phyloP scores from a whole-genome alignment of 1,140 invertebrate genomes.

The Zaprionus ornatus region DNA sequence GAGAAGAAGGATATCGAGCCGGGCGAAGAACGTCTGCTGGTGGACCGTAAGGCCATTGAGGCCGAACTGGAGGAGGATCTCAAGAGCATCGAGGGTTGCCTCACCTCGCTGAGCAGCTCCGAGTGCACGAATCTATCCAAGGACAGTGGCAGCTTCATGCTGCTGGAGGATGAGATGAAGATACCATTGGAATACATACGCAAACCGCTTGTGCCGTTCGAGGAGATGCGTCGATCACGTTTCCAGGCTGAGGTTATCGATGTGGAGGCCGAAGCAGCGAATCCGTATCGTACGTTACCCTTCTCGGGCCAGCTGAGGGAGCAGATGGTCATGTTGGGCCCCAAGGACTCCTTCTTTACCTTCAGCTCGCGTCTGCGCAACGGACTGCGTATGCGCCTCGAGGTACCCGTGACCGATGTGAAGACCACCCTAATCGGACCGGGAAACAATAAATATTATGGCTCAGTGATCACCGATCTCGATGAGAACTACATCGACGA shows the following conservation, averaged over 20 bases:
- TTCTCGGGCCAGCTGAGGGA: slow-evolving; percentile 75
- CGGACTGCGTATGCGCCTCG: slow-evolving; percentile 66
- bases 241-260: slow-evolving; percentile 72
- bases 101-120: slow-evolving; percentile 75
- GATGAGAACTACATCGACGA: slow-evolving; percentile 80
- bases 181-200: slow-evolving; percentile 78
- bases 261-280: slow-evolving; percentile 62
- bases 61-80: slow-evolving; percentile 73
- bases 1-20: slow-evolving; percentile 64
- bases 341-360: slow-evolving; percentile 76
- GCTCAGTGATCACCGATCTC: slow-evolving; percentile 75
- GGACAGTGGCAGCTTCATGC: slow-evolving; percentile 77
- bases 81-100: slow-evolving; percentile 73
- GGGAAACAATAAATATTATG: slow-evolving; percentile 42
- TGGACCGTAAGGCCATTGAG: slow-evolving; percentile 55
- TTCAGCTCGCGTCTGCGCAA: slow-evolving; percentile 69
- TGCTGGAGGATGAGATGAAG: slow-evolving; percentile 71
- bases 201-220: slow-evolving; percentile 77
- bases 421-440: slow-evolving; percentile 57
- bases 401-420: slow-evolving; percentile 63
- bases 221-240: slow-evolving; percentile 74
- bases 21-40: slow-evolving; percentile 57
- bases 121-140: slow-evolving; percentile 73
- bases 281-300: slow-evolving; percentile 71
- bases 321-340: slow-evolving; percentile 55